Evolutionary conservation across 2,113 vertebrate genomes (phyloP), one percentile per base, ranked within the genome.

Genomic region (Formicarius rufipectus): DNA sequence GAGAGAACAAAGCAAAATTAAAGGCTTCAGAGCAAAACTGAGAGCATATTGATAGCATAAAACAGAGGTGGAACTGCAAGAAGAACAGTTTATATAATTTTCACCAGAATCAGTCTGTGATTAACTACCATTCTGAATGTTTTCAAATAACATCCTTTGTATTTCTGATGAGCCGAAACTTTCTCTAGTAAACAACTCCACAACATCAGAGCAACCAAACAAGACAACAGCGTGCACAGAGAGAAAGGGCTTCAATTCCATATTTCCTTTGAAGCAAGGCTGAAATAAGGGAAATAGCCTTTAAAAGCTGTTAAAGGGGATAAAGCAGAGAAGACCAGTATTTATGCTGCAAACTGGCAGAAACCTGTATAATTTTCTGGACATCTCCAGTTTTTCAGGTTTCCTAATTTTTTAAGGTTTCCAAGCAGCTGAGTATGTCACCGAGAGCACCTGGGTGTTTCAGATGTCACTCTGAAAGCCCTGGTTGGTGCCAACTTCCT

Each of bases 121-220:
- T 83, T 89, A 89, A 62, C 13, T 25, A 18, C 3, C 17, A 84
- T 50, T 45, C 50, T 58, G 62, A 85, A 52, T 81, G 67, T 69
- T 72, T 85, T 37, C 79, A 63, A 90, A 27, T 30, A 59, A 22
- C 44, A 72, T 42, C 64, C 52, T 66, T 59, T 2, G 1, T 45
- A 28, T 59, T 87, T 91, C 84, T 56, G 79, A 58, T 15, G 45
- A 87, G 59, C 42, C 77, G 72, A 92, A 95, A 94, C 93, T 94
- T 91, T 75, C 56, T 52, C 37, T 64, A 39, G 49, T 74, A 78
- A 92, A 74, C 30, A 82, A 66, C 67, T 68, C 52, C 6, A 64
- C 21, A 87, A 3, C 49, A 74, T 56, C 90, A 69, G 62, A 73
- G 27, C 37, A 62, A 66, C 8, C 49, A 66, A 76, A 81, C 14